Percentiles rank a stretch among this genome's conserved stretches.
Conservation (phyloP, 2,888 invertebrate genomes). For the Bedellia somnulentella region DNA sequence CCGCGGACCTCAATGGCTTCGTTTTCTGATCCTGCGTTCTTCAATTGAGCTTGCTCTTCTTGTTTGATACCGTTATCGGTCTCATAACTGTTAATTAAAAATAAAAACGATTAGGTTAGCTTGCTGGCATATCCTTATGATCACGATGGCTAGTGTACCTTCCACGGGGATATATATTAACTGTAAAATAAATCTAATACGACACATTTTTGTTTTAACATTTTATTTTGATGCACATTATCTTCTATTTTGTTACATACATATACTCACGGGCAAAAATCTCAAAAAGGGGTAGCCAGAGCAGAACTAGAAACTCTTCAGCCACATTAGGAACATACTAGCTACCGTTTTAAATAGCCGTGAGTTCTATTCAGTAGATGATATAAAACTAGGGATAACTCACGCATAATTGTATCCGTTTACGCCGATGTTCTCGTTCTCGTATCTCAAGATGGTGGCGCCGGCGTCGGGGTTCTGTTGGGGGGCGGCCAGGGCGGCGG, state of each 20-base stretch:
- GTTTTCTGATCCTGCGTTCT: conserved; percentile 25
- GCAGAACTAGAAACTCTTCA: too few relatives aligned
- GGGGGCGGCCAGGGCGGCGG: conserved; percentile 26
- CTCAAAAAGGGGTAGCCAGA: too few relatives aligned
- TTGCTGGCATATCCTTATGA: not conserved
- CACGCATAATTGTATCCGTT: conserved; percentile 27
- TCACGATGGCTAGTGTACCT: too few relatives aligned
- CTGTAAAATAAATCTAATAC: not conserved
- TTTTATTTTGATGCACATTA: too few relatives aligned
- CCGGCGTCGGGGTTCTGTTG: conserved; percentile 18
- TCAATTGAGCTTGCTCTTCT: conserved; percentile 18
- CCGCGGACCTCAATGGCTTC: conserved; percentile 28
- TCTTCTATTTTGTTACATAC: too few relatives aligned
- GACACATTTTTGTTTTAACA: not conserved
- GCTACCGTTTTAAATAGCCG: too few relatives aligned
- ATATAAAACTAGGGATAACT: conserved; percentile 16
- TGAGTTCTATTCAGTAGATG: not conserved
- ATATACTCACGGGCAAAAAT: too few relatives aligned
- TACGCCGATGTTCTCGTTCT: conserved; percentile 27
- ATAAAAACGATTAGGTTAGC: not conserved
- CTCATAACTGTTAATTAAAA: conserved; percentile 17
- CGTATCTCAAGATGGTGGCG: conserved; percentile 18
- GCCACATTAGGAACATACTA: too few relatives aligned
- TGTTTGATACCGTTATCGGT: conserved; percentile 29
- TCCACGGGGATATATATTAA: not conserved